phyloP scores from a whole-genome alignment of 2,113 vertebrate genomes.

The Caranx ignobilis region DNA sequence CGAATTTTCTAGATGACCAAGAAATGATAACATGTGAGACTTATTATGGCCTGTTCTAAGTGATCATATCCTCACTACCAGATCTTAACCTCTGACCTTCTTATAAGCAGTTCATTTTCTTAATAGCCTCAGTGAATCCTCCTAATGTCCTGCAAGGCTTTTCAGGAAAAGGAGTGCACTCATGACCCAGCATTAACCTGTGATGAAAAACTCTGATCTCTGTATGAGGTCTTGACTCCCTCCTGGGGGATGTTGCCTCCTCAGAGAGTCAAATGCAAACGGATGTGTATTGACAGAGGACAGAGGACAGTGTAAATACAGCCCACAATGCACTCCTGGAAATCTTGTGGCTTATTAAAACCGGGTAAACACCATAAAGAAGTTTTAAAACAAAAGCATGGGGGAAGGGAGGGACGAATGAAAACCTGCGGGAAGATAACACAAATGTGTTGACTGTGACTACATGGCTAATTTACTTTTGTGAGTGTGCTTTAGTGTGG shows the following conservation, averaged over 20 bases:
- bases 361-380: constrained; percentile 74
- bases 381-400: constrained; percentile 67
- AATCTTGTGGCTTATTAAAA: constrained; percentile 74
- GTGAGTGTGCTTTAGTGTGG: background rate
- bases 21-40: background rate
- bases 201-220: constrained; percentile 56
- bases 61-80: constrained; percentile 28
- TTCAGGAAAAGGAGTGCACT: constrained; percentile 35
- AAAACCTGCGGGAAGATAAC: constrained; percentile 1
- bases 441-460: constrained; percentile 21
- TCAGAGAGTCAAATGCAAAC: constrained; percentile 49
- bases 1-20: background rate
- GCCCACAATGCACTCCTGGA: constrained; percentile 64
- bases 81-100: constrained; percentile 45
- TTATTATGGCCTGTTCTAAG: background rate
- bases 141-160: constrained; percentile 33
- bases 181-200: constrained; percentile 53
- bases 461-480: constrained; percentile 47
- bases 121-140: constrained; percentile 23
- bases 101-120: constrained; percentile 8
- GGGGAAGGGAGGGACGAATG: constrained; percentile 28
- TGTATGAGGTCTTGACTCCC: constrained; percentile 29
- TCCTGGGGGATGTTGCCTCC: constrained; percentile 40
- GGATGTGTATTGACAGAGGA: constrained; percentile 68
- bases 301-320: constrained; percentile 69